A percentile compares a stretch with the other conserved stretches of the same genome.
Evolutionary conservation across 2,888 invertebrate genomes (phyloP).

Genomic region (Heteromyza rotundicornis): DNA sequence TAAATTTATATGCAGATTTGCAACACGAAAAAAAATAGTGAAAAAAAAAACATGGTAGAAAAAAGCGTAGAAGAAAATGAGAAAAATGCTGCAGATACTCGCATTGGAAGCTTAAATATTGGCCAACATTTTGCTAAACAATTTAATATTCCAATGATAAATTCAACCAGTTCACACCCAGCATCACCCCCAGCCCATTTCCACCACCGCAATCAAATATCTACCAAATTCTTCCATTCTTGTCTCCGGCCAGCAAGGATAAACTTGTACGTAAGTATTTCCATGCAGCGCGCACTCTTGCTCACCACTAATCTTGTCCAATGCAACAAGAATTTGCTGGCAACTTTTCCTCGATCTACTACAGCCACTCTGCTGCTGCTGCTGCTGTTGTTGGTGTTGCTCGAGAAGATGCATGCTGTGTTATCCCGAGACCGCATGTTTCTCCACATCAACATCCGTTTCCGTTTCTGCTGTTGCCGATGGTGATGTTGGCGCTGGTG

Average conservation of each 20-base stretch:
- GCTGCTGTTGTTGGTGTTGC: neutral
- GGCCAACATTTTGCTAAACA: too few species aligned
- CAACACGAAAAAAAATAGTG: neutral
- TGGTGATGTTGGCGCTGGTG: neutral
- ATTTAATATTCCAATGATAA: too few species aligned
- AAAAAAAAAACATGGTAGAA: too few species aligned
- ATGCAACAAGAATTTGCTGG: constrained; percentile 38
- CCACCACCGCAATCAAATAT: neutral
- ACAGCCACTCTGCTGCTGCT: neutral
- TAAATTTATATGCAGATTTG: neutral
- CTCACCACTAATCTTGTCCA: constrained; percentile 54
- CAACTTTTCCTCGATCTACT: neutral
- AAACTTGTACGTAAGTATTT: constrained; percentile 37
- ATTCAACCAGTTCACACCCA: too few species aligned
- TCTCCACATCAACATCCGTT: neutral
- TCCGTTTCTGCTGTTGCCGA: neutral
- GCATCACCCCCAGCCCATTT: too few species aligned
- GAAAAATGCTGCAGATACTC: too few species aligned
- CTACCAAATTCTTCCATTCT: too few species aligned
- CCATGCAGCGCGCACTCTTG: constrained; percentile 41
- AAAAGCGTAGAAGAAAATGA: too few species aligned
- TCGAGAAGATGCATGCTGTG: constrained; percentile 3
- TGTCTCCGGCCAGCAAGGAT: constrained; percentile 13
- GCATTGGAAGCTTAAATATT: too few species aligned
- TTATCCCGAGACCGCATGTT: constrained; percentile 5